These are phyloP conservation scores for Neostethus bicornis DNA, from an alignment of 2,797 vertebrate species.

Conservation along the genomic window DNA sequence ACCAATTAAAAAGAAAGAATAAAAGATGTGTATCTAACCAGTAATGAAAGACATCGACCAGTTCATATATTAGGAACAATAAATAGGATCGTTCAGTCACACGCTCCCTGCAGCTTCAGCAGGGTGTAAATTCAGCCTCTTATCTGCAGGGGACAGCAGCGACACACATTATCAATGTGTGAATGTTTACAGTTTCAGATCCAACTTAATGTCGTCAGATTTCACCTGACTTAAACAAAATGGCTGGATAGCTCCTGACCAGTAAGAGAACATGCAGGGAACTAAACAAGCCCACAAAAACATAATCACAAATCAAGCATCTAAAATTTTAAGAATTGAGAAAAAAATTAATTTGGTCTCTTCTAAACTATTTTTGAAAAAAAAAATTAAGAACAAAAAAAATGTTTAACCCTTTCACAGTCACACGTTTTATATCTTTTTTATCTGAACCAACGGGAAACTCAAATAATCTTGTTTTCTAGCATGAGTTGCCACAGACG, in stretches of 20 bases:
- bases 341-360: too few relatives aligned
- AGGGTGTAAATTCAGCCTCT: constrained; percentile 59
- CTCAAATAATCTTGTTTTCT: too few relatives aligned
- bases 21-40: neutral
- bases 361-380: too few relatives aligned
- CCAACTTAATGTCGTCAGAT: constrained; percentile 59
- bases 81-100: neutral
- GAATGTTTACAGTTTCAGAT: constrained; percentile 44
- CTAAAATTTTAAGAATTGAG: too few relatives aligned
- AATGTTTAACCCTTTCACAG: too few relatives aligned
- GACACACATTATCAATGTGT: constrained; percentile 14
- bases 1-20: neutral
- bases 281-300: neutral
- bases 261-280: constrained; percentile 27
- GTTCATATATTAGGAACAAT: neutral
- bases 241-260: constrained; percentile 58
- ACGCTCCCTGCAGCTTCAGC: constrained; percentile 9
- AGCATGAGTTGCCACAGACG: too few relatives aligned
- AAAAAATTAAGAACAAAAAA: too few relatives aligned
- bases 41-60: neutral
- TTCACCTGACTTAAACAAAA: constrained; percentile 71
- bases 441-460: too few relatives aligned
- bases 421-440: too few relatives aligned
- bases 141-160: constrained; percentile 66
- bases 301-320: neutral